Evolutionary conservation across 2,797 vertebrate genomes (phyloP), one percentile per base, ranked within the genome.

Genomic region (Parotocinclus haroldoi): DNA sequence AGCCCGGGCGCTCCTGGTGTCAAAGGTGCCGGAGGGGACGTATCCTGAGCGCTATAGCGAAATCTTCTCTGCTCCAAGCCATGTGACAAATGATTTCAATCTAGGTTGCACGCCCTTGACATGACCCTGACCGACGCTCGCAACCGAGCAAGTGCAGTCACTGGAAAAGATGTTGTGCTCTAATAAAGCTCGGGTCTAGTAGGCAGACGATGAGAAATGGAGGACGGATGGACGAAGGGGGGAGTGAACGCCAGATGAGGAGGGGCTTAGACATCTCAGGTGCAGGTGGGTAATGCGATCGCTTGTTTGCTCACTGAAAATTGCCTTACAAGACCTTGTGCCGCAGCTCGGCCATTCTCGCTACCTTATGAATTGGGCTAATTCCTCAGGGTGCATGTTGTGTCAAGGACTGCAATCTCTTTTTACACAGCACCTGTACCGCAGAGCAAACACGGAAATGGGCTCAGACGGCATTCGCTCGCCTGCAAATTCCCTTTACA

Each of bases 71-170:
- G 91, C 93, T 86, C 86, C 77, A 78, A 83, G 90, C 93, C 92
- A 89, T 93, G 93, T 98, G 96, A 99, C 95, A 98, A 98, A 99
- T 97, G 95, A 96, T 94, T 97, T 91, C 95, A 98, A 98, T 98
- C 96, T 97, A 95, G 93, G 92, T 51, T 64, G 93, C 89, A 91
- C 87, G 95, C 93, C 95, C 96, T 98, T 97, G 94, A 95, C 94
- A 96, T 97, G 95, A 98, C 96, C 96, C 94, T 94, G 92, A 92
- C 91, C 93, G 87, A 88, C 88, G 89, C 89, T 94, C 94, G 95
- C 94, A 95, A 96, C 95, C 93, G 95, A 94, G 92, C 94, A 94
- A 90, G 92, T 87, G 93, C 93, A 95, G 96, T 89, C 93, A 94
- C 92, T 94, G 93, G 95, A 97, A 97, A 96, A 96, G 92, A 96